Conservation (phyloP, 2,888 invertebrate species). For the Drosophila anomalata region DNA sequence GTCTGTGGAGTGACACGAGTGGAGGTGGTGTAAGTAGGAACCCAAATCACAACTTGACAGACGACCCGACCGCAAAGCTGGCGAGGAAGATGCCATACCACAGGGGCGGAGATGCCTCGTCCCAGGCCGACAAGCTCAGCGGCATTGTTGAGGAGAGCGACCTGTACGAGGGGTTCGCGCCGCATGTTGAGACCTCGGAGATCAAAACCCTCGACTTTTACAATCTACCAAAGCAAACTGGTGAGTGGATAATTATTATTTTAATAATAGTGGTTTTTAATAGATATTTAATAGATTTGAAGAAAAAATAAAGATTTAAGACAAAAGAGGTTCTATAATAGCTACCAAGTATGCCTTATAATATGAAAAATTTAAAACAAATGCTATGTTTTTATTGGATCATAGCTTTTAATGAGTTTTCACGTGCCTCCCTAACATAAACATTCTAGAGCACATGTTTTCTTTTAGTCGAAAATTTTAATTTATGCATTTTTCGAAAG, state of each 20-base stretch:
- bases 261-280: not conserved
- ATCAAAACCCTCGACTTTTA: constrained; percentile 86
- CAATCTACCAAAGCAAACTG: constrained; percentile 81
- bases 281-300: no score
- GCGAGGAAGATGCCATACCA: constrained; percentile 82
- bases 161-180: constrained; percentile 91
- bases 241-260: constrained; percentile 63
- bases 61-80: constrained; percentile 48
- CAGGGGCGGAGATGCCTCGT: constrained; percentile 81
- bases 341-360: no score
- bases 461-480: constrained; percentile 45
- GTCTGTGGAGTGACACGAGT: not conserved
- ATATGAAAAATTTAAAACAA: no score
- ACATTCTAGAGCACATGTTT: constrained; percentile 28
- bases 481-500: constrained; percentile 57
- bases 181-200: constrained; percentile 92
- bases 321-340: no score
- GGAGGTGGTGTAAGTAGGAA: constrained; percentile 3
- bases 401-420: constrained; percentile 15
- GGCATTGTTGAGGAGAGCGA: constrained; percentile 91
- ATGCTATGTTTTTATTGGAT: not conserved
- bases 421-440: constrained; percentile 13
- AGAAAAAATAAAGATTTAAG: no score
- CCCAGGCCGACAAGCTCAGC: constrained; percentile 88
- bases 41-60: constrained; percentile 29